A percentile compares a stretch with the other conserved stretches of the same genome.
Evolutionary conservation across 2,113 vertebrate species (phyloP).

Genomic region (Oncorhynchus masou): DNA sequence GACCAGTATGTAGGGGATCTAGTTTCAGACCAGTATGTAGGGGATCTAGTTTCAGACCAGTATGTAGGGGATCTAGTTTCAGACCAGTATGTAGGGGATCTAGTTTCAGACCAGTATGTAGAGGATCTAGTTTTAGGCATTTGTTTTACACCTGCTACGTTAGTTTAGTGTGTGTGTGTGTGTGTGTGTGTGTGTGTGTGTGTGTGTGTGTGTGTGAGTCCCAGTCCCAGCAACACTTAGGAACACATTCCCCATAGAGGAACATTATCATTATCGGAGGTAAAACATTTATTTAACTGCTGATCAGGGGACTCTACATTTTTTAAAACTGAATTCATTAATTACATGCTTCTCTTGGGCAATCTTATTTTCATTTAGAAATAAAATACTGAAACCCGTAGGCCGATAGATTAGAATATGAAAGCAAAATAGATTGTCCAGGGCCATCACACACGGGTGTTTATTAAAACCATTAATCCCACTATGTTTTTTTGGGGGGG

Average conservation of each 20-base stretch:
- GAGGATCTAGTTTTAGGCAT: no score
- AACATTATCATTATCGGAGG: background rate
- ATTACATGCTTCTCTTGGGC: background rate
- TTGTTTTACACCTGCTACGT: no score
- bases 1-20: no score
- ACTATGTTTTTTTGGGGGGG: background rate
- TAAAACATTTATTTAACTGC: background rate
- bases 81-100: no score
- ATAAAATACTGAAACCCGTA: background rate
- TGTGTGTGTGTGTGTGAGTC: no score
- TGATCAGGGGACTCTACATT: conserved; percentile 3
- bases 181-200: no score
- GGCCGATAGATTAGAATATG: background rate
- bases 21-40: no score
- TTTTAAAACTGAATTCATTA: background rate
- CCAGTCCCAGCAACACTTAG: background rate
- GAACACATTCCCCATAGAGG: background rate
- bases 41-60: no score
- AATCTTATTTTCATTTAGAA: background rate
- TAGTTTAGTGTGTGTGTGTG: no score
- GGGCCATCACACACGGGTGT: background rate
- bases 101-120: no score
- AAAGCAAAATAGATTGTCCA: background rate
- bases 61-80: no score
- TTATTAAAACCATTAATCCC: background rate